A percentile compares a stretch with the other conserved stretches of the same genome.
phyloP scores from a whole-genome alignment of 2,888 invertebrate genomes.

The Carcina quercana region DNA sequence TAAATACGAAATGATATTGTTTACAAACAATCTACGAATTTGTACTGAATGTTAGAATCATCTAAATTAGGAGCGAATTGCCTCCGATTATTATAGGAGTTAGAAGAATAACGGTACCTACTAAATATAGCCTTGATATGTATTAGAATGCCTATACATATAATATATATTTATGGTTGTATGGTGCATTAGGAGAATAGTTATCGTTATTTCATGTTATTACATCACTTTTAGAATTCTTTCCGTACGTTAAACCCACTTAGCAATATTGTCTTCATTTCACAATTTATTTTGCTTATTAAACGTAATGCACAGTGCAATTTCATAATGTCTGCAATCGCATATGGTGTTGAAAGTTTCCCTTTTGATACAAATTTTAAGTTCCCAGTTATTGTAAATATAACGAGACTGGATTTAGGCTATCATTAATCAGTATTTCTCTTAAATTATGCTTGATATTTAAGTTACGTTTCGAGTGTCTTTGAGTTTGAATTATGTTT shows the following conservation, averaged over 20 bases:
- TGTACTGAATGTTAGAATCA: constrained; percentile 2
- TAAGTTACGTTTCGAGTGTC: constrained; percentile 63
- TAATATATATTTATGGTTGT: no score
- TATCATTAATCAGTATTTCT: constrained; percentile 69
- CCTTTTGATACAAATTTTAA: constrained; percentile 6
- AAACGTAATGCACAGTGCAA: constrained; percentile 18
- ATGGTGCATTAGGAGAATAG: constrained; percentile 49
- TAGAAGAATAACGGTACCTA: constrained; percentile 50
- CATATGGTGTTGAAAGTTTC: constrained; percentile 2
- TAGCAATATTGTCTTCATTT: constrained; percentile 15
- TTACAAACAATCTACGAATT: background rate
- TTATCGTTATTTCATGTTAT: constrained; percentile 17
- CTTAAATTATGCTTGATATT: constrained; percentile 68
- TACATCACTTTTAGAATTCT: constrained; percentile 23
- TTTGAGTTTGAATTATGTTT: constrained; percentile 66
- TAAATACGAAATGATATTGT: constrained; percentile 2
- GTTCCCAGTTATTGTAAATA: constrained; percentile 65
- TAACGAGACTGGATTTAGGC: constrained; percentile 53
- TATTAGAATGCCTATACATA: constrained; percentile 43
- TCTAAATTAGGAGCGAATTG: no score
- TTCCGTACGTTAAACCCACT: constrained; percentile 18
- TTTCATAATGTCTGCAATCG: constrained; percentile 16
- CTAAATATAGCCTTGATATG: constrained; percentile 49
- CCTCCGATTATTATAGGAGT: constrained; percentile 1
- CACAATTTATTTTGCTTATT: constrained; percentile 11